Percentiles rank a stretch among this genome's conserved stretches.
phyloP scores from a whole-genome alignment of 2,113 vertebrate genomes.

The Odontesthes bonariensis region DNA sequence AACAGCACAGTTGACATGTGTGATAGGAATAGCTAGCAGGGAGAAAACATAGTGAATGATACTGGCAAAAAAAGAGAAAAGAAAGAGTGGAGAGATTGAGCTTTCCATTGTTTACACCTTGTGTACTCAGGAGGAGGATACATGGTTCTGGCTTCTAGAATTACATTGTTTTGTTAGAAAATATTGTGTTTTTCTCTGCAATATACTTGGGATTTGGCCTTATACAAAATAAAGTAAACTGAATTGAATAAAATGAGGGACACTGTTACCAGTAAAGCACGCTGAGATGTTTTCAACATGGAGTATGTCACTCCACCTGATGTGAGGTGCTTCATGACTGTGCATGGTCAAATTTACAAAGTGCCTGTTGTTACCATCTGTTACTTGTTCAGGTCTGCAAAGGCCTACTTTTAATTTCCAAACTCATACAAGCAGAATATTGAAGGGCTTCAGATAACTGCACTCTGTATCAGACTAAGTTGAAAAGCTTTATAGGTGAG shows the following conservation, averaged over 20 bases:
- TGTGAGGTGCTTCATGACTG: not conserved
- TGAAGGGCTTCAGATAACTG: too few relatives aligned
- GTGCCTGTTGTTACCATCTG: too few relatives aligned
- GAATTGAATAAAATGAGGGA: not conserved
- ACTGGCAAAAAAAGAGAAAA: constrained; percentile 3
- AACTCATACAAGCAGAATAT: too few relatives aligned
- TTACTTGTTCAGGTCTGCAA: too few relatives aligned
- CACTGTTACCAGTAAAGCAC: not conserved
- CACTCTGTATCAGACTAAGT: too few relatives aligned
- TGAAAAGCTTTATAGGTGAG: too few relatives aligned
- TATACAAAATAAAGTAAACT: not conserved
- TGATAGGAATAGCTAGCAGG: constrained; percentile 32
- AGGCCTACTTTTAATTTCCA: too few relatives aligned
- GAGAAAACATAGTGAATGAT: not conserved
- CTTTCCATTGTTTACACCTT: constrained; percentile 45
- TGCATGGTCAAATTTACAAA: not conserved
- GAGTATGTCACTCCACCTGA: not conserved
- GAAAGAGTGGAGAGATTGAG: not conserved
- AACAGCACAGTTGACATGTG: not conserved
- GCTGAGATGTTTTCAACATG: not conserved
- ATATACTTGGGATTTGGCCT: not conserved
- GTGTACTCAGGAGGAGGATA: not conserved
- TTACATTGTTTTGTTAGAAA: not conserved
- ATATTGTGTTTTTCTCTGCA: not conserved
- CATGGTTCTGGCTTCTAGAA: too few relatives aligned